Evolutionary conservation across 2,888 invertebrate species (phyloP), one percentile per base, ranked within the genome.

Genomic region (Augochlorella aurata): DNA sequence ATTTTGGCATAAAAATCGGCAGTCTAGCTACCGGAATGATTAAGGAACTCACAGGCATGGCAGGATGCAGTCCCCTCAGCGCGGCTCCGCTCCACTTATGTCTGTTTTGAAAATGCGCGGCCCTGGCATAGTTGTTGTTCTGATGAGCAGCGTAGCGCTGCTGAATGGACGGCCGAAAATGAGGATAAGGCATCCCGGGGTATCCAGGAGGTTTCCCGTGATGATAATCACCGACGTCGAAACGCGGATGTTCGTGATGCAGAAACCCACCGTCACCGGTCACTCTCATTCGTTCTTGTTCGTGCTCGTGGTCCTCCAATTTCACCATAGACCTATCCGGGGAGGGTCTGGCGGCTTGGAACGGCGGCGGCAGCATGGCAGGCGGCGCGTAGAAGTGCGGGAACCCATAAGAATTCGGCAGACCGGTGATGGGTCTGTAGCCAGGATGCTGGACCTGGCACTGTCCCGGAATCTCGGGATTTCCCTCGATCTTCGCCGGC

Each of bases 41-140:
- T 2, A 50, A 68, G 7, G 44, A 47, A 86, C 91, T 91, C 74
- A 92, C 92, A 76, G 90, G 90, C 58, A 90, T 85, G 47, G 91
- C 87, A 16, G 91, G 90, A 52, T 91, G 92, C 18, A 91, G 81
- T 29, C 86, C 89, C 38, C 90, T 89, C 45, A 91, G 87, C 63
- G 90, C 86, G 14, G 89, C 85, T 73, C 82, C 84, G 85, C 85
- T 89, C 92, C 91, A 92, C 74, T 91, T 92, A 75, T 92, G 90
- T 58, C 88, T 84, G 49, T 87, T 83, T 29, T 88, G 89, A 67
- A 83, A 84, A 52, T 83, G 84, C 61, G 85, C 78, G n/a, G 83
- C 81, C 76, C 84, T 88, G 63, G 29, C 38, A 58, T 85, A 82
- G 66, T 49, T 89, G 80, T 82, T 90, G 85, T 87, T 91, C 85